These are phyloP conservation scores for Malurus cyaneus DNA, from an alignment of 2,113 vertebrate species.

Conservation along the genomic window DNA sequence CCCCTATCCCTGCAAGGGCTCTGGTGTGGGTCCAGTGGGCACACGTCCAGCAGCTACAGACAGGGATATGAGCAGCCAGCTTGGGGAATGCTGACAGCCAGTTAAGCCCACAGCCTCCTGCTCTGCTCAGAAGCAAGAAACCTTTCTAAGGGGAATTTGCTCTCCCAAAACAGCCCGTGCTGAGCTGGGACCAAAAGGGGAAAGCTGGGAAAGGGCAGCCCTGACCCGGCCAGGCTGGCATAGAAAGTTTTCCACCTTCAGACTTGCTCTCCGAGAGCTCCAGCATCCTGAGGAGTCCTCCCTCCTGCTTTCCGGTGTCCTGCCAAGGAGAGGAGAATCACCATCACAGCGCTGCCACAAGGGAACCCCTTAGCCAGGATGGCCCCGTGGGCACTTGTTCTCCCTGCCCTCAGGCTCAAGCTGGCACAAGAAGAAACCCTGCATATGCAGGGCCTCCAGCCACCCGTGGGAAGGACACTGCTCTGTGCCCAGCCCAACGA, in stretches of 20 bases:
- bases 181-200: fast-evolving
- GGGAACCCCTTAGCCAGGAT: neutral
- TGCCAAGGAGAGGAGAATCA: conserved; percentile 42
- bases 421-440: neutral
- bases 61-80: neutral
- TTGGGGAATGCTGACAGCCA: neutral
- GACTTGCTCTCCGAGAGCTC: conserved; percentile 72
- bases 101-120: neutral
- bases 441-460: neutral
- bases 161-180: neutral
- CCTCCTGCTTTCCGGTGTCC: conserved; percentile 42
- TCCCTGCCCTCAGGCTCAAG: neutral
- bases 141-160: neutral
- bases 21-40: neutral
- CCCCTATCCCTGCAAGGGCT: fast-evolving
- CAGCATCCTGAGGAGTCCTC: conserved; percentile 74
- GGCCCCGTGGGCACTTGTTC: fast-evolving
- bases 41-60: neutral
- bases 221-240: neutral
- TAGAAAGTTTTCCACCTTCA: conserved; percentile 62
- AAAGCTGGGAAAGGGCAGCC: neutral
- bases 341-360: fast-evolving
- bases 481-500: neutral
- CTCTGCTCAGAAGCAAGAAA: neutral
- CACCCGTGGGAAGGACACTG: fast-evolving